Percentiles rank a stretch among this genome's conserved stretches.
These are phyloP conservation scores for Atlantisia rogersi DNA, from an alignment of 2,113 vertebrate genomes.

Conservation along the genomic window DNA sequence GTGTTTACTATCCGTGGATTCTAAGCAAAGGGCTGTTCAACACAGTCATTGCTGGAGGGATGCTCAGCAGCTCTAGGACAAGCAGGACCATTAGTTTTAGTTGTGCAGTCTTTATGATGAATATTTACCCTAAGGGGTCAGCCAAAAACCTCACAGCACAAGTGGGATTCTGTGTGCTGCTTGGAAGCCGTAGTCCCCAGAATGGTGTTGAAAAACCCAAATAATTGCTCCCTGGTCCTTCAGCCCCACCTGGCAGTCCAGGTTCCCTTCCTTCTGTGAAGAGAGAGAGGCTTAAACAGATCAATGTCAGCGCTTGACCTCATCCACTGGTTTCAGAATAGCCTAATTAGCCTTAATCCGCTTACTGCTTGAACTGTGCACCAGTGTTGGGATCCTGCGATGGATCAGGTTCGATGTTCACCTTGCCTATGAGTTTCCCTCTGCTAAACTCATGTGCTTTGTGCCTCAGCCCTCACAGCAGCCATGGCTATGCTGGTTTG, in stretches of 20 bases:
- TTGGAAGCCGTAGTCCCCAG: too few relatives aligned
- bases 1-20: not conserved
- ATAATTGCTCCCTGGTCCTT: not conserved
- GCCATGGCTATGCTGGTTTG: not conserved
- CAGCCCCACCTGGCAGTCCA: not conserved
- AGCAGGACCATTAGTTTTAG: not conserved
- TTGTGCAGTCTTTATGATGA: not conserved
- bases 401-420: not conserved
- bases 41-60: not conserved
- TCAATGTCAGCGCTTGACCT: not conserved
- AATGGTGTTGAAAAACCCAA: not conserved
- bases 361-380: not conserved
- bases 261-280: not conserved
- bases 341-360: not conserved
- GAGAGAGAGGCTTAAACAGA: not conserved
- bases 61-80: not conserved
- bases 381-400: not conserved
- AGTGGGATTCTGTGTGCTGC: not conserved
- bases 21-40: not conserved
- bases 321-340: not conserved
- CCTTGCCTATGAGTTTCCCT: not conserved
- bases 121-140: not conserved
- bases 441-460: not conserved
- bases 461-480: fast-evolving
- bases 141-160: too few relatives aligned